phyloP scores from a whole-genome alignment of 2,797 vertebrate genomes.

The Sebastes baramenuke region DNA sequence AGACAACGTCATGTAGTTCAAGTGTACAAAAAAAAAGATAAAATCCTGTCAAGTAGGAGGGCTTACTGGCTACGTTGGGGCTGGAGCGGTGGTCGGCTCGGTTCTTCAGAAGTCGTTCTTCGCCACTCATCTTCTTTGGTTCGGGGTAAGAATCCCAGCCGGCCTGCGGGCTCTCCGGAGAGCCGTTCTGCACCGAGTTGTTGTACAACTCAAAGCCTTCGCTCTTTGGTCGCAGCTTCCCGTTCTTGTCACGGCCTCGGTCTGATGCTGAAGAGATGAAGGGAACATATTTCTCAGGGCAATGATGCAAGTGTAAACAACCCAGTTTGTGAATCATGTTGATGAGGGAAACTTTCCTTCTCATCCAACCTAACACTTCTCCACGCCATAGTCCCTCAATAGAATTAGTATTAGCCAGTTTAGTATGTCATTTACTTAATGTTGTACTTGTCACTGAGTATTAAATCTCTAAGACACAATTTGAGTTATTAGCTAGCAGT shows the following conservation, averaged over 20 bases:
- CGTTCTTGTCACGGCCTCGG: conserved; percentile 88
- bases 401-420: conserved; percentile 71
- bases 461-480: conserved; percentile 58
- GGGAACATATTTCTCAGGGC: conserved; percentile 80
- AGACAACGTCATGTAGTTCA: not conserved
- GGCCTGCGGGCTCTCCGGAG: conserved; percentile 92
- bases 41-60: not conserved
- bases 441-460: conserved; percentile 67
- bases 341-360: conserved; percentile 53
- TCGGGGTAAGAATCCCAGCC: conserved; percentile 93
- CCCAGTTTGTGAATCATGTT: conserved; percentile 46
- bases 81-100: conserved; percentile 96
- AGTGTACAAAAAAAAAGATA: not conserved
- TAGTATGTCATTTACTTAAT: conserved; percentile 66
- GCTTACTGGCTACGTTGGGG: conserved; percentile 98
- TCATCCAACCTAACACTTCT: conserved; percentile 56
- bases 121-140: conserved; percentile 91
- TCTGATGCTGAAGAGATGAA: conserved; percentile 84
- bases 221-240: conserved; percentile 96
- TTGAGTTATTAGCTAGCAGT: conserved; percentile 62
- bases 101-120: conserved; percentile 94
- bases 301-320: conserved; percentile 60
- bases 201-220: conserved; percentile 98
- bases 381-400: conserved; percentile 56
- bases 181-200: conserved; percentile 92